These are phyloP conservation scores for Plebejus anna DNA, from an alignment of 2,888 invertebrate genomes.

Conservation along the genomic window DNA sequence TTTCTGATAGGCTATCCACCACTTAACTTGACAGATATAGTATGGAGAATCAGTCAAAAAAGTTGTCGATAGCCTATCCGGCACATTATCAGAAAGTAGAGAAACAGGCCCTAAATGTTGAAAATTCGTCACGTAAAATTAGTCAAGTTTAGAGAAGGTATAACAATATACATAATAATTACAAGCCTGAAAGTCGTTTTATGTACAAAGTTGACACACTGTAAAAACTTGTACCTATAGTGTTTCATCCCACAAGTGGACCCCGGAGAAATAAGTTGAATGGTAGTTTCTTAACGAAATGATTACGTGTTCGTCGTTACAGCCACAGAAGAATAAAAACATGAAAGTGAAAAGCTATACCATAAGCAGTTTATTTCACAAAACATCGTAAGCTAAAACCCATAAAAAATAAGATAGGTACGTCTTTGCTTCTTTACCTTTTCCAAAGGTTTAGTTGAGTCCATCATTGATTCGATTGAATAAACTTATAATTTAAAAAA, in stretches of 20 bases:
- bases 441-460: no score
- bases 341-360: neutral
- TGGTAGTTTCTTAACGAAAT: slow-evolving; percentile 76
- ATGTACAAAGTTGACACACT: slow-evolving; percentile 8
- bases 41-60: no score
- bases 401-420: no score
- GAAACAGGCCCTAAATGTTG: no score
- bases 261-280: slow-evolving; percentile 63
- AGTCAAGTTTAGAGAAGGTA: neutral
- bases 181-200: neutral
- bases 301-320: slow-evolving; percentile 76
- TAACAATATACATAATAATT: slow-evolving; percentile 10
- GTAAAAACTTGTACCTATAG: neutral
- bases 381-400: neutral
- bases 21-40: no score
- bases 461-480: no score
- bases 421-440: no score
- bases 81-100: no score
- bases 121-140: neutral
- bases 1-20: no score
- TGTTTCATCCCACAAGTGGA: slow-evolving; percentile 31
- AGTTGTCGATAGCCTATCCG: no score
- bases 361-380: neutral
- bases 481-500: no score
- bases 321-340: neutral